Evolutionary conservation across 2,888 invertebrate genomes (phyloP).

Genomic region (Malthinus flaveolus): DNA sequence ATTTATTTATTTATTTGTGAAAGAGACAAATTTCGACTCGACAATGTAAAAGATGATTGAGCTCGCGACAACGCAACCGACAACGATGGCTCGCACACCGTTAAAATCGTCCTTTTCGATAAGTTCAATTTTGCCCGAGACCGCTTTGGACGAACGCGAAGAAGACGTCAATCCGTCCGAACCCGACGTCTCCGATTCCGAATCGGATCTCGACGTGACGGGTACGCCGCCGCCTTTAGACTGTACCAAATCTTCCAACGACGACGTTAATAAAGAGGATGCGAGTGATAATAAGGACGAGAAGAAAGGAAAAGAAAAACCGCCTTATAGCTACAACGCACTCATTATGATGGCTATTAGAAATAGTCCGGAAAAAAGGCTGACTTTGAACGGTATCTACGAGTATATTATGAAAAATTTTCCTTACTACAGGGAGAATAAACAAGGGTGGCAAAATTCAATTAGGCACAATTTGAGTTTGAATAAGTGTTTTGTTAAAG

Average conservation of each 20-base stretch:
- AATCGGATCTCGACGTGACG: conserved; percentile 73
- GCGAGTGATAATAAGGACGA: conserved; percentile 51
- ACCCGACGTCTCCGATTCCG: conserved; percentile 62
- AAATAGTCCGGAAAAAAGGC: conserved; percentile 85
- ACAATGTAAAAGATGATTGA: conserved; percentile 32
- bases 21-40: too few relatives aligned
- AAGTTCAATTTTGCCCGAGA: conserved; percentile 77
- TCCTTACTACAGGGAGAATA: conserved; percentile 97
- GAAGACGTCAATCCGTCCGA: conserved; percentile 44
- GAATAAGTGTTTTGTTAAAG: conserved; percentile 98
- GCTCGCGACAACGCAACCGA: conserved; percentile 23
- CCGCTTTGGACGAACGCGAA: conserved; percentile 43
- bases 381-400: conserved; percentile 95
- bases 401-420: conserved; percentile 99
- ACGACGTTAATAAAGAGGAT: conserved; percentile 37
- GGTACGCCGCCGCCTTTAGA: conserved; percentile 76
- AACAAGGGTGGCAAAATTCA: conserved; percentile 99
- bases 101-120: conserved; percentile 80
- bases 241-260: conserved; percentile 59
- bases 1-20: too few relatives aligned
- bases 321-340: conserved; percentile 98
- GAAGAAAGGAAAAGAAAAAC: conserved; percentile 84
- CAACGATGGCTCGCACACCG: conserved; percentile 59
- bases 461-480: conserved; percentile 95
- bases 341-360: conserved; percentile 99